Conservation (phyloP, 2,797 vertebrate genomes). For the Gambusia yucatana region DNA sequence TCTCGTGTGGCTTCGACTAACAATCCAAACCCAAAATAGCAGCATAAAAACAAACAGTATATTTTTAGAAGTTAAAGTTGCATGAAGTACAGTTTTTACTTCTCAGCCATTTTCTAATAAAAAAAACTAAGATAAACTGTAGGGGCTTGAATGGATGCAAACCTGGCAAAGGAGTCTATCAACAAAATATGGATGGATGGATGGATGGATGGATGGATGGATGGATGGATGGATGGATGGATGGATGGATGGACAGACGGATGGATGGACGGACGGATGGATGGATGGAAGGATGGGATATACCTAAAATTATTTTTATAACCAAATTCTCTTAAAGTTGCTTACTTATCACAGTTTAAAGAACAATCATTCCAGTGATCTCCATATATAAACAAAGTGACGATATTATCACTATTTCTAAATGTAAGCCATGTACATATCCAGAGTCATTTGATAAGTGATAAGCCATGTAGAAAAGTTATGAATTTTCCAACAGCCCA, state of each 20-base stretch:
- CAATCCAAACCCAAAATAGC: conserved; percentile 51
- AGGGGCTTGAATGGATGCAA: not conserved
- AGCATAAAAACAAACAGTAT: conserved; percentile 10
- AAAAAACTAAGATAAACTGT: not conserved
- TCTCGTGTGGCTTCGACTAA: conserved; percentile 51
- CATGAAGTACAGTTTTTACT: not conserved
- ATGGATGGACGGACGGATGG: not conserved
- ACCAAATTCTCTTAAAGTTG: not conserved
- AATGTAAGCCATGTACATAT: not conserved
- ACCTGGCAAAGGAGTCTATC: not conserved
- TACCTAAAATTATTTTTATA: not conserved
- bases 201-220: not conserved
- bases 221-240: not conserved
- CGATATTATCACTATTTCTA: not conserved
- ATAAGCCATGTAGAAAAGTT: not conserved
- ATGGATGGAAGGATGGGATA: not conserved
- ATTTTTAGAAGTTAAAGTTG: conserved; percentile 4
- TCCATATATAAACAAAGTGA: not conserved
- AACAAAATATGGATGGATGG: not conserved
- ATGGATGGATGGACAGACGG: not conserved
- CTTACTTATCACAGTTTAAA: not conserved
- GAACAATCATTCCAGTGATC: not conserved
- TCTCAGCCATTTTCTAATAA: not conserved
- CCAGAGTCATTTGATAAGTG: not conserved
- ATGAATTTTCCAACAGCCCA: not conserved